These are phyloP conservation scores for Hofmannophila pseudospretella DNA, from an alignment of 2,888 invertebrate genomes.

Conservation along the genomic window DNA sequence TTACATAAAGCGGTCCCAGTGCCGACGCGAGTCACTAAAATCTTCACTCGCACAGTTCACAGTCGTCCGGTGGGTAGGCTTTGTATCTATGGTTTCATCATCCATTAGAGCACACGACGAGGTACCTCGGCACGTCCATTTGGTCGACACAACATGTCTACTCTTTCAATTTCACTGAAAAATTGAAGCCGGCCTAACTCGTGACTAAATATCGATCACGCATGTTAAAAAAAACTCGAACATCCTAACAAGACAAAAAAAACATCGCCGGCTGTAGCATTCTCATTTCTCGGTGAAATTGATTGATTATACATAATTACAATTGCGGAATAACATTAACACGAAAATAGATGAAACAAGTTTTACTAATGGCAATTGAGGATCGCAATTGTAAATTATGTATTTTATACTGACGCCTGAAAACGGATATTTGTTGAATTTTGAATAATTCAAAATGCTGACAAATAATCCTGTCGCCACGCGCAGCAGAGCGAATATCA, in stretches of 20 bases:
- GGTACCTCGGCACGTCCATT: background rate
- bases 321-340: background rate
- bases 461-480: too few species aligned
- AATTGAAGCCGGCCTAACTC: background rate
- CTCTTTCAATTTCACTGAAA: background rate
- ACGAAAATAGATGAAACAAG: too few species aligned
- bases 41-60: slow-evolving; percentile 3
- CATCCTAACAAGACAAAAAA: too few species aligned
- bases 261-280: too few species aligned
- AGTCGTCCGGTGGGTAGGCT: slow-evolving; percentile 26
- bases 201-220: too few species aligned
- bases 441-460: too few species aligned
- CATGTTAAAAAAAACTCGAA: too few species aligned
- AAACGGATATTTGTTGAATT: too few species aligned
- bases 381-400: too few species aligned
- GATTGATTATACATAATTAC: background rate
- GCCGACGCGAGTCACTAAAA: background rate
- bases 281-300: background rate
- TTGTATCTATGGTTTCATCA: slow-evolving; percentile 20
- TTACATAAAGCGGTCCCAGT: slow-evolving; percentile 11
- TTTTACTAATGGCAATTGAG: too few species aligned
- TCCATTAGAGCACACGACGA: slow-evolving; percentile 16
- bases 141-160: background rate
- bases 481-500: background rate
- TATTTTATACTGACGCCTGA: too few species aligned